Evolutionary conservation across 2,888 invertebrate species (phyloP).

Genomic region (Timandra comae): DNA sequence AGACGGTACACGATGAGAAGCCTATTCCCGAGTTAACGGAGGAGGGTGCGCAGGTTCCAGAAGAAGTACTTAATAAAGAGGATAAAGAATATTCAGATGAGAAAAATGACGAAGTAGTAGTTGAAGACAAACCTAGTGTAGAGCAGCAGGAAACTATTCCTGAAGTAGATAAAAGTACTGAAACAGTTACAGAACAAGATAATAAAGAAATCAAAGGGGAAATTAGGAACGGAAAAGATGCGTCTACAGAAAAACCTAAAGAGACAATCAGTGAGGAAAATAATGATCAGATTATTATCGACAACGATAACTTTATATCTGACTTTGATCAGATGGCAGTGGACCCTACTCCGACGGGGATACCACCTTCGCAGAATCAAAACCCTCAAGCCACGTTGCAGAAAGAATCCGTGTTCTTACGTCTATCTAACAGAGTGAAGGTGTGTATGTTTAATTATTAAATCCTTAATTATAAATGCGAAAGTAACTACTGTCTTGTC

Average conservation of each 20-base stretch:
- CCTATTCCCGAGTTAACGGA: conserved; percentile 34
- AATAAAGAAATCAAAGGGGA: conserved; percentile 44
- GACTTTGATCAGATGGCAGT: conserved; percentile 74
- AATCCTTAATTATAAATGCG: no score
- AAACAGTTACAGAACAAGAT: conserved; percentile 36
- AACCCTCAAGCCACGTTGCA: conserved; percentile 71
- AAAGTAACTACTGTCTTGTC: no score
- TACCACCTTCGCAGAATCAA: conserved; percentile 38
- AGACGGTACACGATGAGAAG: conserved; percentile 48
- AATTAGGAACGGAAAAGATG: conserved; percentile 46
- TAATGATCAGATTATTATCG: conserved; percentile 53
- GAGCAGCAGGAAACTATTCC: conserved; percentile 35
- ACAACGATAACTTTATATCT: conserved; percentile 69
- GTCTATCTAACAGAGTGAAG: conserved; percentile 96
- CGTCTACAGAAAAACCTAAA: conserved; percentile 45
- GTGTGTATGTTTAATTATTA: conserved; percentile 76
- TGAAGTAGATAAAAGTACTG: conserved; percentile 38
- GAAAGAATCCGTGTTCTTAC: conserved; percentile 96
- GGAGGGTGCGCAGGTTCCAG: conserved; percentile 33
- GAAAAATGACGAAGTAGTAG: conserved; percentile 38
- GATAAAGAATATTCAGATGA: conserved; percentile 38
- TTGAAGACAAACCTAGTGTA: conserved; percentile 39
- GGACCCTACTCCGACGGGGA: conserved; percentile 58
- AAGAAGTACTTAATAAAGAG: conserved; percentile 44
- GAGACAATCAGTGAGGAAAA: conserved; percentile 48